Evolutionary conservation across 1,140 invertebrate species (phyloP).

Genomic region (Ridgeia piscesae): DNA sequence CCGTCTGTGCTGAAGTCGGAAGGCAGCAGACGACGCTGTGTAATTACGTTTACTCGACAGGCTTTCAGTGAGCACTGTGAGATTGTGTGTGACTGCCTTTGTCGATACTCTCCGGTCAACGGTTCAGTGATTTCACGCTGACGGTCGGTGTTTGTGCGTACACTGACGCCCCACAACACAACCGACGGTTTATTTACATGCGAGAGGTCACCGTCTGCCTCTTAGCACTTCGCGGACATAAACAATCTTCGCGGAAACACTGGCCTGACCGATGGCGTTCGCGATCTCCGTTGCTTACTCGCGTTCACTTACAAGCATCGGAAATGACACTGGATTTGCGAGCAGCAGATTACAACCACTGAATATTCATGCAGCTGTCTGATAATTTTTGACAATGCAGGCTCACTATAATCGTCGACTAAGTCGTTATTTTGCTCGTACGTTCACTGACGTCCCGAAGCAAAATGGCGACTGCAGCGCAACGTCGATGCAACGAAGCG

Average conservation of each 20-base stretch:
- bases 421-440: background rate
- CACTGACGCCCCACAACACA: background rate
- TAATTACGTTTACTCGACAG: background rate
- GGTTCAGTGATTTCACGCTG: background rate
- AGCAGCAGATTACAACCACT: background rate
- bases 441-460: background rate
- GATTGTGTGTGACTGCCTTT: too few relatives aligned
- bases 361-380: background rate
- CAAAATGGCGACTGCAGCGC: background rate
- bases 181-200: background rate
- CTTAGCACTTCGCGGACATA: background rate
- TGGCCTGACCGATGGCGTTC: background rate
- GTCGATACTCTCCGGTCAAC: background rate
- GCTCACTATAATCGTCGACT: background rate
- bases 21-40: background rate
- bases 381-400: background rate
- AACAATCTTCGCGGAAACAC: background rate
- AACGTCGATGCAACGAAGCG: background rate
- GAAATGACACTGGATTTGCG: background rate
- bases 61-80: background rate
- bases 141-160: background rate
- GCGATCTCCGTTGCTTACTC: background rate
- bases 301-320: background rate
- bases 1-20: background rate
- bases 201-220: background rate